These are phyloP conservation scores for Platyrinchus mystaceus DNA, from an alignment of 2,797 vertebrate species.

Conservation along the genomic window DNA sequence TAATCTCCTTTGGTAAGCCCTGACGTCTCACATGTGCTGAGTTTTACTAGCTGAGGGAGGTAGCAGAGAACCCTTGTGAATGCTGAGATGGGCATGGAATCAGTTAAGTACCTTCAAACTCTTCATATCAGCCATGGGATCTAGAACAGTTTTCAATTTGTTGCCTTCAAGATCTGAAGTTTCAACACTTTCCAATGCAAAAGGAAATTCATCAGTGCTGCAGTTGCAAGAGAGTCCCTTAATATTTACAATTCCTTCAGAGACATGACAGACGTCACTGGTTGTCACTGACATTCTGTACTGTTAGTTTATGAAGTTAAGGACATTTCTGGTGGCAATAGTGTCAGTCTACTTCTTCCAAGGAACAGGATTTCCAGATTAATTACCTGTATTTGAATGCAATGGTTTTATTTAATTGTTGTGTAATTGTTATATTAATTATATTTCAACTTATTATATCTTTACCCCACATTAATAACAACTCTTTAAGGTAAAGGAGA, in stretches of 20 bases:
- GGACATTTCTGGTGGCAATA: constrained; percentile 64
- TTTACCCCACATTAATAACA: neutral
- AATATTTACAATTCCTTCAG: constrained; percentile 42
- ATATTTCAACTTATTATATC: neutral
- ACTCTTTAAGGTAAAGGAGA: neutral
- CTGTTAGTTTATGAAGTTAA: constrained; percentile 53
- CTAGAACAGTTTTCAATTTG: constrained; percentile 35
- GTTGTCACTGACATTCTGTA: constrained; percentile 62
- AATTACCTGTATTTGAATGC: constrained; percentile 4
- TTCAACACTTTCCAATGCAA: constrained; percentile 43
- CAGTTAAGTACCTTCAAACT: constrained; percentile 52
- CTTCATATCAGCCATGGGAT: constrained; percentile 40
- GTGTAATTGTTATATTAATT: neutral
- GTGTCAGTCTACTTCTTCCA: constrained; percentile 58
- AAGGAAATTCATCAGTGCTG: constrained; percentile 55
- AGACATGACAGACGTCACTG: constrained; percentile 33
- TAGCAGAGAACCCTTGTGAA: constrained; percentile 67
- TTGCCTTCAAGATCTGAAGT: constrained; percentile 61
- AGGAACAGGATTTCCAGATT: constrained; percentile 67
- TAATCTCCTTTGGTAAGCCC: constrained; percentile 70
- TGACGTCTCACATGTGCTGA: constrained; percentile 64
- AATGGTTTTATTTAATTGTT: constrained; percentile 64
- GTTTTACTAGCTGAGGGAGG: constrained; percentile 52
- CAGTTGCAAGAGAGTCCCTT: constrained; percentile 58
- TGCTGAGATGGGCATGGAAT: constrained; percentile 51